Conservation (phyloP, 2,888 invertebrate genomes). For the Aphrophora alni region DNA sequence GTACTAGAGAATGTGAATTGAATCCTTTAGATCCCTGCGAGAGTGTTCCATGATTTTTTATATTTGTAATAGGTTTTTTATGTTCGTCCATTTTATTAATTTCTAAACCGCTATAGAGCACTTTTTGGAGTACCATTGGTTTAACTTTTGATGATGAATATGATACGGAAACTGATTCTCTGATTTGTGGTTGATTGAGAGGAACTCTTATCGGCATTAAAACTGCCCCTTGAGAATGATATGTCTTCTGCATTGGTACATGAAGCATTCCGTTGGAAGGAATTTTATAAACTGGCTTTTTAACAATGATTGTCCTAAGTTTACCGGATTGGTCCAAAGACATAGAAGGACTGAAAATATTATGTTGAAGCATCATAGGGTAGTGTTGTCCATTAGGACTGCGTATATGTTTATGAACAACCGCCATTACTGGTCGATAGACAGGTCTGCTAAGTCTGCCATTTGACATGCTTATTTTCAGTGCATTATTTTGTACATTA, state of each 20-base stretch:
- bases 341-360: not conserved
- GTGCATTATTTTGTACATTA: not conserved
- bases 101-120: no score
- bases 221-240: conserved; percentile 14
- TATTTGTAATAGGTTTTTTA: not conserved
- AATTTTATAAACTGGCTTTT: conserved; percentile 46
- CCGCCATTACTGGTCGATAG: not conserved
- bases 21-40: conserved; percentile 63
- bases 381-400: not conserved
- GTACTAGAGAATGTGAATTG: conserved; percentile 78
- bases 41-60: conserved; percentile 33
- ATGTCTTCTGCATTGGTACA: conserved; percentile 37
- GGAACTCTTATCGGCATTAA: conserved; percentile 16
- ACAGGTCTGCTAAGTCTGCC: not conserved
- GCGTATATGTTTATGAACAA: not conserved
- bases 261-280: conserved; percentile 36
- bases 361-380: not conserved
- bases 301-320: conserved; percentile 46
- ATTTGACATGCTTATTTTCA: no score
- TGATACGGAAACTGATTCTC: conserved; percentile 35
- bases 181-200: conserved; percentile 15
- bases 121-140: conserved; percentile 4
- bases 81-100: conserved; percentile 24
- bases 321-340: conserved; percentile 5
- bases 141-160: conserved; percentile 36